A percentile compares a stretch with the other conserved stretches of the same genome.
phyloP scores from a whole-genome alignment of 1,140 invertebrate genomes.

The Metopolophium dirhodum region DNA sequence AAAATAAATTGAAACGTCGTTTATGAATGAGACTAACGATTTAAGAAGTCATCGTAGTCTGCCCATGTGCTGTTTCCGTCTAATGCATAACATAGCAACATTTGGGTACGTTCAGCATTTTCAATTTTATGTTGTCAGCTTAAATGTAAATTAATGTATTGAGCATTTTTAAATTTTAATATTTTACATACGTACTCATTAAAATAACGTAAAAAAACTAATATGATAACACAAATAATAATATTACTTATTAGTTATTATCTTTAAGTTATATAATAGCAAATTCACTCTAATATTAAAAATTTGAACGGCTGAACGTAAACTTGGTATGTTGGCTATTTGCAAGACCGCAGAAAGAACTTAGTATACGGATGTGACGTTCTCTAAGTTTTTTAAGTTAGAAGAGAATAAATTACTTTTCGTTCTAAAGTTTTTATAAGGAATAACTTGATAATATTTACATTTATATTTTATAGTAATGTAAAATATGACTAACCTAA shows the following conservation, averaged over 20 bases:
- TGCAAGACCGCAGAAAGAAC: too few species aligned
- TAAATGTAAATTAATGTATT: neutral
- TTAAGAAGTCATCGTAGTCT: neutral
- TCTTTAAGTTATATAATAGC: neutral
- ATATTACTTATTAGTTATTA: neutral
- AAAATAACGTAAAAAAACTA: neutral
- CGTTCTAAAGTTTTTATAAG: too few species aligned
- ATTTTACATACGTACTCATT: neutral
- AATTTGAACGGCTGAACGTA: neutral
- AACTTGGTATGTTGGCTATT: too few species aligned
- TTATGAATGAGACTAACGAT: neutral
- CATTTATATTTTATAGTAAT: too few species aligned
- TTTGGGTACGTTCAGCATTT: neutral
- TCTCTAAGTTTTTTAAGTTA: too few species aligned
- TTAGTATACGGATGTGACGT: too few species aligned
- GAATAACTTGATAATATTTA: neutral
- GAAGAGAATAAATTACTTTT: too few species aligned
- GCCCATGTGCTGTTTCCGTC: neutral
- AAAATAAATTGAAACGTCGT: neutral
- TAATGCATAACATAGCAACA: neutral
- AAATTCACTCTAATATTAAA: neutral
- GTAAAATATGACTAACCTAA: too few species aligned
- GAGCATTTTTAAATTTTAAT: neutral
- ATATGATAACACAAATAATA: neutral
- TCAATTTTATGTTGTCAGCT: neutral